Evolutionary conservation across 23 tunicate species (phyloP), one percentile per base, ranked within the genome.

Genomic region (Trididemnum miniatum): DNA sequence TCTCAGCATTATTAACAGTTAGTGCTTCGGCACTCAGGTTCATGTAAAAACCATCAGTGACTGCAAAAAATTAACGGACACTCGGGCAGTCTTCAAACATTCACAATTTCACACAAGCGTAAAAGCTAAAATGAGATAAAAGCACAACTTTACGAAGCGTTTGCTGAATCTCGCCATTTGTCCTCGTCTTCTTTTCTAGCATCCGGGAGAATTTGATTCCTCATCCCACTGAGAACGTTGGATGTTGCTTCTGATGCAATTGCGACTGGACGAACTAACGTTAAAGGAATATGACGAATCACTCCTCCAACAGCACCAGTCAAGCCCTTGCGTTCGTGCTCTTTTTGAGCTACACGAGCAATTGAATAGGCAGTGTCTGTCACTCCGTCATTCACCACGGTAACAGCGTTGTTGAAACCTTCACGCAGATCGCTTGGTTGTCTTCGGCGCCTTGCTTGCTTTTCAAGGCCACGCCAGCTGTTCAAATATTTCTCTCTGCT

Each of bases 241-340:
- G 97, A 83, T 20, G 95, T 84, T 18, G 99, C 99, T 54, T 91
- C 89, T 1, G 97, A 80, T 1, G 94, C 97, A 23, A 96, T 75
- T 0, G 87, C 82, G n/a, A 96, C 88, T 0, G 99, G 99, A 26
- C 77, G 60, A 0, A 96, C 97, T 20, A 96, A 51, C 20, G 99
- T 78, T 0, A 83, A 73, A n/a, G 99, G 99, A 20, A 91, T 81
- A 71, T 92, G 87, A 22, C 97, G 86, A 12, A 96, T 28, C 39
- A 88, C 97, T 12, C 92, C 96, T 2, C 99, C 99, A 9, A 91
- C 87, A 35, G 97, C 99, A 0, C 97, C 99, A 1, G 97, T 71
- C 22, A 91, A 29, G 0, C 99, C 99, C 49, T 82, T 78, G 26
- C 84, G 88, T 25, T 87, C 93, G 75, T 92, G 96, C 40, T 89